Evolutionary conservation across 2,888 invertebrate genomes (phyloP).

Genomic region (Eristalis pertinax): DNA sequence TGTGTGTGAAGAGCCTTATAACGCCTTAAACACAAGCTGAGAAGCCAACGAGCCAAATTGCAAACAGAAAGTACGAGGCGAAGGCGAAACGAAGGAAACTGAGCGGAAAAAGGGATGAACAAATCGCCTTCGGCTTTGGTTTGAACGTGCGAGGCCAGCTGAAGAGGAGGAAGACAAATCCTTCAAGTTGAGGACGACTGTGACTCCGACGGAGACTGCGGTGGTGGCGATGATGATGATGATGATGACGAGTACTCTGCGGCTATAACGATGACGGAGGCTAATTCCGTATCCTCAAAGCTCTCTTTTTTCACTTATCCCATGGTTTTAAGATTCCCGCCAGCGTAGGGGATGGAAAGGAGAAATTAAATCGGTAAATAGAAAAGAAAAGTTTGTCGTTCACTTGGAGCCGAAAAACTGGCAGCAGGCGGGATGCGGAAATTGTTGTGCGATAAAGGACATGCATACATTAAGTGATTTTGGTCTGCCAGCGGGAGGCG

Average conservation of each 20-base stretch:
- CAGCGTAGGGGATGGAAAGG: slow-evolving; percentile 11
- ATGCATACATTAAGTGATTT: neutral
- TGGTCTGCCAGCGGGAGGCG: neutral
- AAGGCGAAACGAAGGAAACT: neutral
- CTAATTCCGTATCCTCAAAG: slow-evolving; percentile 33
- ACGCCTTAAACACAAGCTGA: slow-evolving; percentile 18
- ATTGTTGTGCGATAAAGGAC: neutral
- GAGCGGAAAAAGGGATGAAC: slow-evolving; percentile 4
- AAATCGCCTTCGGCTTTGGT: slow-evolving; percentile 16
- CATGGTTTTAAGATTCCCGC: slow-evolving; percentile 10
- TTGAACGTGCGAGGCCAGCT: neutral
- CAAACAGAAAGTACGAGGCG: slow-evolving; percentile 24
- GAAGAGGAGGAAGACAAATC: slow-evolving; percentile 22
- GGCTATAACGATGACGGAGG: slow-evolving; percentile 24
- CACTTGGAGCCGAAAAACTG: neutral
- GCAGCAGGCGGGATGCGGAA: neutral
- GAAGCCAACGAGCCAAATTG: slow-evolving; percentile 27
- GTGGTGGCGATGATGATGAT: neutral
- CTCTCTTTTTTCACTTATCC: slow-evolving; percentile 20
- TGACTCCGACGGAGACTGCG: neutral
- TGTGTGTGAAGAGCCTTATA: neutral
- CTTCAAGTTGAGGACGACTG: slow-evolving; percentile 30
- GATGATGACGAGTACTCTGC: slow-evolving; percentile 17
- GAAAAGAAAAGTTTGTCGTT: slow-evolving; percentile 3
- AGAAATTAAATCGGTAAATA: slow-evolving; percentile 50